Base-by-base conservation (phyloP, 2,797 vertebrate species). In the Triplophysa bombifrons region DNA sequence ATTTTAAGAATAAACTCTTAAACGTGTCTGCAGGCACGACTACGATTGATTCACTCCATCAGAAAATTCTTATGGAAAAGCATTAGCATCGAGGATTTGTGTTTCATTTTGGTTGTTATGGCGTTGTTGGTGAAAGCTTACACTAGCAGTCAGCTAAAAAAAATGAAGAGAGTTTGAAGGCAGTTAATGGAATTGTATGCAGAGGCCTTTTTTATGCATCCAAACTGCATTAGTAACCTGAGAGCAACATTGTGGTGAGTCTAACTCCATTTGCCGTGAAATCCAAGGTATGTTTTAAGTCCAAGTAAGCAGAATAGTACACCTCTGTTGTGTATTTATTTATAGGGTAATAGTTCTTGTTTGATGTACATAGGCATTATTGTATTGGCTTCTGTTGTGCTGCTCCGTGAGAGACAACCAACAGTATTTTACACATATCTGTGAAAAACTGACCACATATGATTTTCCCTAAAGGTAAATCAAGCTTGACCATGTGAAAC, bases 221-320 rank as follows among this genome's bases (percentile, higher is more conserved):
- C 53, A 14, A 78, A 46, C 60, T 78, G 60, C 76, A 72, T 78
- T 65, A 78, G 58, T 46, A 78, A 78, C 58, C 27, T 30, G 68
- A 72, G 76, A 78, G 58, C 63, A 65, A 72, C 46, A 16, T 17
- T 78, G 68, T 46, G 68, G 76, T 22, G 65, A 76, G 55, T 50
- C 66, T 38, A 78, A 63, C 66, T 51, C 76, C 44, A 77, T 77
- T 70, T 70, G 8, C 12, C 12, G 50, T n/a, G 64, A 19, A 60
- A 58, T 70, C 3, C 66, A 51, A 78, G 66, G 20, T 50, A 77
- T 1, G 3, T 10, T 34, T 55, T 71, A 53, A 51, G 56, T 51
- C 48, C 44, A 60, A 70, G 76, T 30, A 71, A 64, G 58, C 44
- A 64, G 60, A 72, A 65, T 55, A 64, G 25, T 55, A 65, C 68